Conservation (phyloP, 2,888 invertebrate genomes). For the Dilophus febrilis region DNA sequence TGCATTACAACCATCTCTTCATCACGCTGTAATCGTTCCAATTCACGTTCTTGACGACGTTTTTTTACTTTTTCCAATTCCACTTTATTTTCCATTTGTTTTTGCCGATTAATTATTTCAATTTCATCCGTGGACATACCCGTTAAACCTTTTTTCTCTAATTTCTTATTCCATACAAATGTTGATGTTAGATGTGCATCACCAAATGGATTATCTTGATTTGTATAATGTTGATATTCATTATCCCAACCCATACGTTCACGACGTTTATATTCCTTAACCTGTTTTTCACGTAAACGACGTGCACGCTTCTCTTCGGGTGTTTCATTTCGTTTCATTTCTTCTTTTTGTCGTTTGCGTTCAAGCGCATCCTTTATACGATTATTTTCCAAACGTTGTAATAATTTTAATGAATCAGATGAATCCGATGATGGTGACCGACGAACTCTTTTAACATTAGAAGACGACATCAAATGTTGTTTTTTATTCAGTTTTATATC, state of each 20-base stretch:
- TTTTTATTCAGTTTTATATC: too few relatives aligned
- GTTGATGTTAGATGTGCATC: conserved; percentile 88
- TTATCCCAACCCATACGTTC: conserved; percentile 96
- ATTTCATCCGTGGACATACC: conserved; percentile 62
- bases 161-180: conserved; percentile 94
- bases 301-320: conserved; percentile 84
- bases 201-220: conserved; percentile 96
- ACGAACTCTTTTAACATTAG: too few relatives aligned
- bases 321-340: conserved; percentile 77
- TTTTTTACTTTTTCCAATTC: conserved; percentile 93
- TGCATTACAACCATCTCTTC: conserved; percentile 73
- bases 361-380: conserved; percentile 46
- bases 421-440: not conserved
- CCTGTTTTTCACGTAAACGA: conserved; percentile 76
- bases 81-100: conserved; percentile 77
- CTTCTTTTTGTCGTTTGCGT: conserved; percentile 49
- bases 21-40: conserved; percentile 65
- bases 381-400: conserved; percentile 58
- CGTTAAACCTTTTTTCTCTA: conserved; percentile 80
- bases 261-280: conserved; percentile 71
- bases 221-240: conserved; percentile 92
- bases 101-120: conserved; percentile 64
- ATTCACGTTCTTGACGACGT: conserved; percentile 71
- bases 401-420: conserved; percentile 33
- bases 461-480: too few relatives aligned